Evolutionary conservation across 2,113 vertebrate genomes (phyloP), one percentile per base, ranked within the genome.

Genomic region (Ammospiza nelsoni): DNA sequence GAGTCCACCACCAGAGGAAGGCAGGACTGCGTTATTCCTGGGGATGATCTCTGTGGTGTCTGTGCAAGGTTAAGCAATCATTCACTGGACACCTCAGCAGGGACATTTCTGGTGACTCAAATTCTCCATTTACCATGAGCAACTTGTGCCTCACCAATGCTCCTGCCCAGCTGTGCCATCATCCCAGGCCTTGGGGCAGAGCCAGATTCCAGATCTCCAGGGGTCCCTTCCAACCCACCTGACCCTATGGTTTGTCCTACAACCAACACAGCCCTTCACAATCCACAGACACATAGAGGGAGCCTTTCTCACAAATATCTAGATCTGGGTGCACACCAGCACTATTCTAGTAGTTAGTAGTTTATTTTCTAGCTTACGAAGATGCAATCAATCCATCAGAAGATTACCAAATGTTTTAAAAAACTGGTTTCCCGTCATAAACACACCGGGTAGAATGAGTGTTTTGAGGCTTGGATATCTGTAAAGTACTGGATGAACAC

Each of bases 261-360:
- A n/a, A 68, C 49, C 2, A 1, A n/a, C 65, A 89, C 7, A 27
- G 23, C 68, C 33, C 43, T 87, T 12, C 61, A 48, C 29, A 65
- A 12, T 35, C 15, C 2, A 5, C 43, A 85, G 55, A n/a, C 17
- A 54, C 12, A 11, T 15, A 33, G 65, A 57, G 8, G 46, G 20
- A 76, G n/a, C 9, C 65, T 82, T 89, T 28, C 7, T 2, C 25
- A 68, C 0, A 1, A 78, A 59, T 11, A 27, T 6, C 54, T 5
- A 1, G 6, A 63, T 27, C 52, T 68, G 28, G 15, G 6, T 48
- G 31, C 2, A 5, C n/a, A 46, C 0, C 1, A 22, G 37, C 43
- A 35, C 75, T 31, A 44, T 21, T 11, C 25, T 43, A 52, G 14
- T 46, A 11, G 16, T 11, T n/a, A 52, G 24, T 18, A 0, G 12